Percentiles rank a stretch among this genome's conserved stretches.
Evolutionary conservation across 1,140 invertebrate genomes (phyloP).

Genomic region (Radopholus similis): DNA sequence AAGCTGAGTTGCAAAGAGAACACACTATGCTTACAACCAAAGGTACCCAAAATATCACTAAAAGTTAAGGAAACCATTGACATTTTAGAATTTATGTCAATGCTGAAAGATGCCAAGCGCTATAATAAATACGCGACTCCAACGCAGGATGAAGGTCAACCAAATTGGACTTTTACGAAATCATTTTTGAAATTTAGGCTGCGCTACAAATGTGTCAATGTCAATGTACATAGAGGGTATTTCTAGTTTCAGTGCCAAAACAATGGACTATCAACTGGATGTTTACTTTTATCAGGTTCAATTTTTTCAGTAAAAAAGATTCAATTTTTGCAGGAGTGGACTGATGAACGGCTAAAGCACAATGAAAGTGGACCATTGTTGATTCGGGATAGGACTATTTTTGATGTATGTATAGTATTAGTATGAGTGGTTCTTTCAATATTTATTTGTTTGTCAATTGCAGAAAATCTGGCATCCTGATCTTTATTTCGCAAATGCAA

Average conservation of each 20-base stretch:
- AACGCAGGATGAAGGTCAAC: slow-evolving; percentile 51
- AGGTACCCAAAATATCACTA: too few relatives aligned
- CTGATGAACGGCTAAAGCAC: slow-evolving; percentile 46
- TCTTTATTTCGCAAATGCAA: slow-evolving; percentile 56
- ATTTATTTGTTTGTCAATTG: background rate
- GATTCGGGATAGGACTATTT: slow-evolving; percentile 51
- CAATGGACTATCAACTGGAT: slow-evolving; percentile 59
- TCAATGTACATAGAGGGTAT: slow-evolving; percentile 61
- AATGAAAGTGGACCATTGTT: slow-evolving; percentile 53
- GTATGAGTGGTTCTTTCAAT: too few relatives aligned
- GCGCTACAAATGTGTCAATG: slow-evolving; percentile 55
- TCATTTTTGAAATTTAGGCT: slow-evolving; percentile 26
- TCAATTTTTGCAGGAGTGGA: slow-evolving; percentile 46
- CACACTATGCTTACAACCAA: too few relatives aligned
- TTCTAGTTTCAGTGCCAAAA: slow-evolving; percentile 54
- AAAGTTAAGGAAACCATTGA: too few relatives aligned
- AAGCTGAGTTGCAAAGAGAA: too few relatives aligned
- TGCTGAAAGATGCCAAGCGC: slow-evolving; percentile 37
- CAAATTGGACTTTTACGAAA: background rate
- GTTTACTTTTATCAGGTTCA: slow-evolving; percentile 59
- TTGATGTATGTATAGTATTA: slow-evolving; percentile 22
- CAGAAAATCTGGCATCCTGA: slow-evolving; percentile 56
- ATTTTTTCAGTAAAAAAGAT: slow-evolving; percentile 12
- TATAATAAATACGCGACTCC: slow-evolving; percentile 58
- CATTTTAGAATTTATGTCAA: slow-evolving; percentile 43